A percentile compares a stretch with the other conserved stretches of the same genome.
Evolutionary conservation across 2,113 vertebrate genomes (phyloP).

Genomic region (Grammomys dolichurus): DNA sequence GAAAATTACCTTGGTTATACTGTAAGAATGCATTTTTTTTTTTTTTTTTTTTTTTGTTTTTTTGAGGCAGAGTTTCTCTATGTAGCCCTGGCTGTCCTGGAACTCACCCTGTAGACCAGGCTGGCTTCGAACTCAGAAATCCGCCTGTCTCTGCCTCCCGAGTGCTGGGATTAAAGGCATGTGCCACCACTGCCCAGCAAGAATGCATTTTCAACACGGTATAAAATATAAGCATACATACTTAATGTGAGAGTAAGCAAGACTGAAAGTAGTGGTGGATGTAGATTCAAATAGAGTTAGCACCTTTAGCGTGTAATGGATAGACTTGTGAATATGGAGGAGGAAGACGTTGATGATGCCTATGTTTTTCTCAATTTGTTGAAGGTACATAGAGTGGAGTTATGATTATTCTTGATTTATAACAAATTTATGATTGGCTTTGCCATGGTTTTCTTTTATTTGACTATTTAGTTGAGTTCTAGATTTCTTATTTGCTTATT

Average conservation of each 20-base stretch:
- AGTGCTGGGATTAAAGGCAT: no score
- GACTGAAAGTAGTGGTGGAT: background rate
- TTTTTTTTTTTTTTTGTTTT: no score
- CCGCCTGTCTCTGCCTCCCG: no score
- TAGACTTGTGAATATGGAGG: background rate
- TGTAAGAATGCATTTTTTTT: background rate
- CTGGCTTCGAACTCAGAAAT: no score
- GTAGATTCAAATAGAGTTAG: background rate
- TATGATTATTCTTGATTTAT: background rate
- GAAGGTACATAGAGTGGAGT: background rate
- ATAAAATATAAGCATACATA: background rate
- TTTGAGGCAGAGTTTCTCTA: no score
- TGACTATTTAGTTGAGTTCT: background rate
- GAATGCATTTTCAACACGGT: background rate
- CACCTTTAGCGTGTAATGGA: background rate
- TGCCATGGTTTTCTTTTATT: background rate
- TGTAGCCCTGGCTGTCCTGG: no score
- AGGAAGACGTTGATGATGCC: background rate
- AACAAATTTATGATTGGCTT: background rate
- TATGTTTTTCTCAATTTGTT: background rate
- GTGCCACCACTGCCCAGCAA: background rate
- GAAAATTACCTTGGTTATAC: background rate
- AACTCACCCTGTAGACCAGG: no score
- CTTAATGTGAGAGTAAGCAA: background rate
- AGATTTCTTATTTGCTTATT: conserved; percentile 1